Evolutionary conservation across 2,797 vertebrate species (phyloP).

Genomic region (Syndactyla subalaris): DNA sequence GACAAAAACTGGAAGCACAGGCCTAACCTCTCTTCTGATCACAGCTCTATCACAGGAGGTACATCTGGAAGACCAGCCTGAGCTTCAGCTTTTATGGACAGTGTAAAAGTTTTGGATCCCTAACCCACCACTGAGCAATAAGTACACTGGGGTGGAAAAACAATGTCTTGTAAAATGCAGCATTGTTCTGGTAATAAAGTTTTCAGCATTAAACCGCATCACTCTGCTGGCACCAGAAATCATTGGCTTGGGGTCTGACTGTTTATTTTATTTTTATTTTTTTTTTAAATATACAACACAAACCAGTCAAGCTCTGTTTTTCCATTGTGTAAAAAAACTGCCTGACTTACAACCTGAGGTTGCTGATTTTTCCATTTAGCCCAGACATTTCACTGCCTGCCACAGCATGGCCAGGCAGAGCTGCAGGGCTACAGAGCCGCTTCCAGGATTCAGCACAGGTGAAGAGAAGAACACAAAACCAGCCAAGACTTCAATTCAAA

Average conservation of each 20-base stretch:
- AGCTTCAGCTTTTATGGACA: background rate
- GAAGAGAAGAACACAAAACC: background rate
- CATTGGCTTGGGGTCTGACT: slow-evolving; percentile 62
- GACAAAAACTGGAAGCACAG: background rate
- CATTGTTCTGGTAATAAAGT: slow-evolving; percentile 70
- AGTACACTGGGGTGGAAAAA: slow-evolving; percentile 48
- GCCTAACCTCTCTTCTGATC: background rate
- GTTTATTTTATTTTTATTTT: slow-evolving; percentile 55
- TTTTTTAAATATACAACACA: slow-evolving; percentile 27
- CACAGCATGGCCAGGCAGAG: background rate
- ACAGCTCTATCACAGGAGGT: background rate
- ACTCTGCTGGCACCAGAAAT: slow-evolving; percentile 32
- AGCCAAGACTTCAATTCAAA: background rate
- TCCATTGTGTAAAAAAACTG: background rate
- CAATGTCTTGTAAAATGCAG: slow-evolving; percentile 64
- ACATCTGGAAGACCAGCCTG: background rate
- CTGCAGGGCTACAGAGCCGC: background rate
- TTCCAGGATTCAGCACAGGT: slow-evolving; percentile 52
- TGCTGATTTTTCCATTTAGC: slow-evolving; percentile 62
- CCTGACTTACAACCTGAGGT: slow-evolving; percentile 53
- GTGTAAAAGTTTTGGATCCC: slow-evolving; percentile 23
- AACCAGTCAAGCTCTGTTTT: slow-evolving; percentile 46
- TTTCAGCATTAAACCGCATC: slow-evolving; percentile 58
- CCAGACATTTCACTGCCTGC: slow-evolving; percentile 18
- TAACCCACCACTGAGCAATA: slow-evolving; percentile 34